These are phyloP conservation scores for Rattus norvegicus DNA, from an alignment of 2,113 vertebrate species.

Conservation along the genomic window GRCr8 NC_086028.1:61820501-61821000, in stretches of 20 bases:
- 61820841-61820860: rapidly evolving
- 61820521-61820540: slow-evolving; percentile 67
- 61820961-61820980: not conserved
- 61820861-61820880: rapidly evolving
- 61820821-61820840: not conserved
- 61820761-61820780: not conserved
- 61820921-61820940: not conserved
- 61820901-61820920: not conserved
- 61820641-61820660: not conserved
- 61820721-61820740: not conserved
- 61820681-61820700: not conserved
- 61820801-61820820: not conserved
- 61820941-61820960: not conserved
- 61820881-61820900: rapidly evolving
- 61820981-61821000: not conserved
- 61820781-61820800: not conserved
- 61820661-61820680: not conserved
- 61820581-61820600: not conserved
- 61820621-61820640: not conserved
- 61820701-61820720: not conserved
- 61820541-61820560: not conserved
- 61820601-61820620: not conserved
- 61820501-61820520: slow-evolving; percentile 59
- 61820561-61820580: not conserved
- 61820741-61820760: not conserved